Base-by-base conservation (phyloP, 1,140 invertebrate genomes). In the Drosophila lacteicornis region DNA sequence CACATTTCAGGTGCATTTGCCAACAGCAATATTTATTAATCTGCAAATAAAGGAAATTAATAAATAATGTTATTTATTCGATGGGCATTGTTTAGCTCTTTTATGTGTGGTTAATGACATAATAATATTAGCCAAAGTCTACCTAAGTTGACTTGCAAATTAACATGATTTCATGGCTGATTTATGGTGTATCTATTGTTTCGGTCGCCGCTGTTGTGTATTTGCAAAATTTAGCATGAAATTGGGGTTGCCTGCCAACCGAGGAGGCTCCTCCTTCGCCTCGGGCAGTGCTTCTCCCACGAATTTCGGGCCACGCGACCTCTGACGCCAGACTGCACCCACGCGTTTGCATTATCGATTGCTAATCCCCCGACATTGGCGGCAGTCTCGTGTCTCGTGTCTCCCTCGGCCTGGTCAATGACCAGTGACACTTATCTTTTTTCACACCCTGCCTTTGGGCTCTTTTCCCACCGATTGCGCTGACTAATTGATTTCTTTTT, bases 261-360 rank as follows among this genome's bases (percentile, higher is more conserved):
- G 22, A 25, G 17, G n/a, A 40, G 25, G 9, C 19, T 6, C 3
- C 53, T 40, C 38, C 55, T 27, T 17, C 30, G 30, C 8, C 40
- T 17, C 51, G 51, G 51, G 15, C 61, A 9, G 17, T 5, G 22
- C 36, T 13, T 13, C 66, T 22, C 68, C 68, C 42, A 55, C 68
- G 45, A 30, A 17, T 30, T 25, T 42, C 15, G 36, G 40, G 73
- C 73, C 74, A 76, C 51, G 74, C 75, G 75, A 78, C 75, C 75
- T 78, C 74, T 77, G 75, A 77, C 74, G 75, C 74, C 63, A 61
- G 42, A 22, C 12, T 77, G 74, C 63, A 68, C 62, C 74, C 62
- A 68, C 75, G 75, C 75, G 45, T 50, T 69, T 73, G 79, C 68
- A 71, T 67, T 85, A 81, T 85, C 75, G 82, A 85, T 85, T 85